These are phyloP conservation scores for Allophyes oxyacanthae DNA, from an alignment of 2,888 invertebrate genomes.

Conservation along the genomic window DNA sequence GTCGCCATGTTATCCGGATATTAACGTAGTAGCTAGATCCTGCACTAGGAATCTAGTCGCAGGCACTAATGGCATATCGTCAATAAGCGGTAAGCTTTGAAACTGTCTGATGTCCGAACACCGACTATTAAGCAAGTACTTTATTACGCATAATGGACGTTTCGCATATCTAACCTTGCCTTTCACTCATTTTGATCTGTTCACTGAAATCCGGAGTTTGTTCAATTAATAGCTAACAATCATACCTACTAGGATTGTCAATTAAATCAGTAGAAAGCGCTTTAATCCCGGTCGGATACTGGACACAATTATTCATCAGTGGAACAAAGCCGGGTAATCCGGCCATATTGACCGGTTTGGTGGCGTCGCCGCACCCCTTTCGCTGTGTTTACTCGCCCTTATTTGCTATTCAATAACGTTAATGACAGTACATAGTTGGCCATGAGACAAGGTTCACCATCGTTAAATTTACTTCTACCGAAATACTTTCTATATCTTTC, in stretches of 20 bases:
- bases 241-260: conserved; percentile 84
- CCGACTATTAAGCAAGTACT: conserved; percentile 19
- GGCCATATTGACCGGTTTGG: conserved; percentile 80
- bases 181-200: conserved; percentile 61
- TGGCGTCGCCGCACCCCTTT: conserved; percentile 63
- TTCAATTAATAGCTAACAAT: conserved; percentile 83
- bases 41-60: conserved; percentile 47
- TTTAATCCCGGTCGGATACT: conserved; percentile 82
- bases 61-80: conserved; percentile 43
- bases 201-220: conserved; percentile 71
- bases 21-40: conserved; percentile 45
- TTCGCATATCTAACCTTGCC: conserved; percentile 26
- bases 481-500: conserved; percentile 29
- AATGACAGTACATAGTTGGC: conserved; percentile 63
- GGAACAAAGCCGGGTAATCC: conserved; percentile 84
- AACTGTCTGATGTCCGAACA: conserved; percentile 42
- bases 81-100: conserved; percentile 50
- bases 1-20: conserved; percentile 67
- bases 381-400: conserved; percentile 63
- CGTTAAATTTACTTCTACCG: conserved; percentile 40
- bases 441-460: conserved; percentile 43
- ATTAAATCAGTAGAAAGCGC: conserved; percentile 86
- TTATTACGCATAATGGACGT: conserved; percentile 12
- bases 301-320: conserved; percentile 88
- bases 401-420: conserved; percentile 76